A percentile compares a stretch with the other conserved stretches of the same genome.
Evolutionary conservation across 92 coral and sea anemone genomes (phyloP).

Genomic region (Epizoanthus illoricatus): DNA sequence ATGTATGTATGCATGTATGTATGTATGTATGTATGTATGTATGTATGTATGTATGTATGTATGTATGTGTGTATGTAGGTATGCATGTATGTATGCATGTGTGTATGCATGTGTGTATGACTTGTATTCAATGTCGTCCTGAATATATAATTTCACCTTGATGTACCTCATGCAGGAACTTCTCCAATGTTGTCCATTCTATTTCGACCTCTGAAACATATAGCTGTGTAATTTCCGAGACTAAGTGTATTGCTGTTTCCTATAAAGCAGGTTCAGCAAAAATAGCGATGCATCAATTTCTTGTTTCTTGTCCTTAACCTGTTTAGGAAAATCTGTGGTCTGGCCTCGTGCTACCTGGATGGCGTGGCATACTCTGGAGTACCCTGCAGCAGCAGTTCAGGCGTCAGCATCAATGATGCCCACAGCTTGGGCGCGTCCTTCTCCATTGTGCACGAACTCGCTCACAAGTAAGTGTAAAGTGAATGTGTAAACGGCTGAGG

Average conservation of each 20-base stretch:
- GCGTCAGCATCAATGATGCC: constrained; percentile 26
- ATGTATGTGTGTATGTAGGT: background rate
- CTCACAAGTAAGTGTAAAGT: constrained; percentile 31
- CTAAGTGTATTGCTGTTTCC: too few relatives aligned
- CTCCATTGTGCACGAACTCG: constrained; percentile 34
- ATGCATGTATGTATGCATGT: background rate
- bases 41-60: background rate
- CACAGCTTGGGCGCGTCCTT: constrained; percentile 31
- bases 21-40: background rate
- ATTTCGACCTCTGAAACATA: background rate
- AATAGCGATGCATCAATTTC: background rate
- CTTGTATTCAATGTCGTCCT: background rate
- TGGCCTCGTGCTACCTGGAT: constrained; percentile 22
- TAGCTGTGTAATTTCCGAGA: background rate
- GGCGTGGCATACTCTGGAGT: constrained; percentile 26
- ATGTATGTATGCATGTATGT: background rate
- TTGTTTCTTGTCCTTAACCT: background rate
- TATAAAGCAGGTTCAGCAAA: too few relatives aligned
- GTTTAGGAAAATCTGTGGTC: constrained; percentile 36
- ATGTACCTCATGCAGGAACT: background rate
- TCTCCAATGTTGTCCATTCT: background rate
- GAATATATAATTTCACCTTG: background rate
- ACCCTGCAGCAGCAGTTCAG: constrained; percentile 16
- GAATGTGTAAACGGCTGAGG: too few relatives aligned
- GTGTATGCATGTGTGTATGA: background rate